These are phyloP conservation scores for Nomada fabriciana DNA, from an alignment of 2,888 invertebrate genomes.

Conservation along the genomic window DNA sequence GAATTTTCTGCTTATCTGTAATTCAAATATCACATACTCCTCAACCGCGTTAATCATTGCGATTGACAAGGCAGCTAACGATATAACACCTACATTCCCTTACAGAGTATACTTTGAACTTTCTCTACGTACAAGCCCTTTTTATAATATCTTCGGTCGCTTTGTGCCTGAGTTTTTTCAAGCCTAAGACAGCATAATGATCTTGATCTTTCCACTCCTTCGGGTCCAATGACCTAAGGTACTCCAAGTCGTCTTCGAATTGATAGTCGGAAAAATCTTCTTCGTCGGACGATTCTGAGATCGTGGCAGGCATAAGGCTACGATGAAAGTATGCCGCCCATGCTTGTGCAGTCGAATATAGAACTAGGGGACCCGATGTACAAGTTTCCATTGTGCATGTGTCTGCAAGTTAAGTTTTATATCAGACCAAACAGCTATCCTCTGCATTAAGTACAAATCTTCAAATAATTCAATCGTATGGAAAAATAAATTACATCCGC, in stretches of 20 bases:
- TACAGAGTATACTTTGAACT: constrained; percentile 65
- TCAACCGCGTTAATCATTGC: constrained; percentile 37
- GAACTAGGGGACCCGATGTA: constrained; percentile 78
- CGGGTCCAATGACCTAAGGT: constrained; percentile 95
- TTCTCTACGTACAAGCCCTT: constrained; percentile 91
- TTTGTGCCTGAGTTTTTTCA: constrained; percentile 92
- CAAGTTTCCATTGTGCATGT: constrained; percentile 49
- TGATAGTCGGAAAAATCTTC: constrained; percentile 84
- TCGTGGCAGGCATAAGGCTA: constrained; percentile 66
- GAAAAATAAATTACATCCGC: constrained; percentile 1
- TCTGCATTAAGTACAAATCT: neutral
- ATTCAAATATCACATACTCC: constrained; percentile 44
- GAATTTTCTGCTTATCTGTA: constrained; percentile 91
- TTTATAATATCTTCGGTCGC: constrained; percentile 97
- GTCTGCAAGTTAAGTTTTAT: constrained; percentile 35
- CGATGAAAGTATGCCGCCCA: constrained; percentile 79
- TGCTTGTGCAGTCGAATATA: constrained; percentile 81
- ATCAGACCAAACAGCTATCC: neutral
- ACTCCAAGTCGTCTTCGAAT: constrained; percentile 91
- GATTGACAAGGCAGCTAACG: constrained; percentile 30
- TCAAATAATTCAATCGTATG: neutral
- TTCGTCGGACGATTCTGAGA: constrained; percentile 77
- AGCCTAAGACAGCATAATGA: constrained; percentile 97
- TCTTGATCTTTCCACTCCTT: constrained; percentile 99
- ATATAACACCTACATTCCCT: constrained; percentile 65